Conservation (phyloP, 2,888 invertebrate species). For the Epinotia bilunana region DNA sequence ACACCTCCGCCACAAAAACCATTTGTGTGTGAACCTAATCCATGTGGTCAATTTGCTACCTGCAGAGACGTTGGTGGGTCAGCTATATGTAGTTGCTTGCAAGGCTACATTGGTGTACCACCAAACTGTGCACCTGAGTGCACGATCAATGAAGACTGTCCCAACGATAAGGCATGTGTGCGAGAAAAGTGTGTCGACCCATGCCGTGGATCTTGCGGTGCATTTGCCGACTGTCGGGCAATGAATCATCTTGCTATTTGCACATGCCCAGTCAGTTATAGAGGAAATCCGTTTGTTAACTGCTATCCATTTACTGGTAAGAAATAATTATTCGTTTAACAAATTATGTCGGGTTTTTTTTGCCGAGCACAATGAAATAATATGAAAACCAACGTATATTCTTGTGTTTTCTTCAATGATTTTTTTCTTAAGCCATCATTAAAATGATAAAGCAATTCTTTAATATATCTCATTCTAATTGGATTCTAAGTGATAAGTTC, state of each 20-base stretch:
- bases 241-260: conserved; percentile 91
- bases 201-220: conserved; percentile 89
- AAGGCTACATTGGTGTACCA: conserved; percentile 87
- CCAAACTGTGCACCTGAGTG: conserved; percentile 91
- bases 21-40: conserved; percentile 86
- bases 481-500: too few species aligned
- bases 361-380: not conserved
- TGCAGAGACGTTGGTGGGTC: conserved; percentile 83
- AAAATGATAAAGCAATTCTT: not conserved
- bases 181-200: conserved; percentile 90
- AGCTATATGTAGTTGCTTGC: conserved; percentile 86
- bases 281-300: conserved; percentile 89
- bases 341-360: not conserved
- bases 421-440: not conserved
- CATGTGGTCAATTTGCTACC: conserved; percentile 88
- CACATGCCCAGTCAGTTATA: conserved; percentile 86
- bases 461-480: too few species aligned
- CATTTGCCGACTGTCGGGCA: conserved; percentile 88
- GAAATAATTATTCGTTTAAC: not conserved
- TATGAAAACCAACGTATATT: not conserved
- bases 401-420: not conserved
- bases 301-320: conserved; percentile 70
- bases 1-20: conserved; percentile 83
- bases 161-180: conserved; percentile 88
- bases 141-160: conserved; percentile 90